phyloP scores from a whole-genome alignment of 2,888 invertebrate species.

The Leuctra nigra region DNA sequence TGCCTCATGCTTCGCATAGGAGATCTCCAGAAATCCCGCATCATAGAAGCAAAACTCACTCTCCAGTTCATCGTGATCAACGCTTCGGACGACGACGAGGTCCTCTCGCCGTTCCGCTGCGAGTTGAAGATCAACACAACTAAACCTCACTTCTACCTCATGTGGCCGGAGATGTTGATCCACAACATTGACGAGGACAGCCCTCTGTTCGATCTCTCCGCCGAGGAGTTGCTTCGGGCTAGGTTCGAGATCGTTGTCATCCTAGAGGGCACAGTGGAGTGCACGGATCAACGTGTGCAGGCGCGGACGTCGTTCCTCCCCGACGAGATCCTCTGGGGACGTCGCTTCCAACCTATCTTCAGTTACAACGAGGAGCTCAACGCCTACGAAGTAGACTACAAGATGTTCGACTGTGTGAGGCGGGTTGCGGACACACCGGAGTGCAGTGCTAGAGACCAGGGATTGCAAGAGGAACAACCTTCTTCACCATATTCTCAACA shows the following conservation, averaged over 20 bases:
- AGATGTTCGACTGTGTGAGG: slow-evolving; percentile 56
- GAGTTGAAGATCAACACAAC: slow-evolving; percentile 7
- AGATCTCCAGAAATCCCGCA: slow-evolving; percentile 68
- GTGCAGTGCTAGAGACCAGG: slow-evolving; percentile 41
- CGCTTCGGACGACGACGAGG: slow-evolving; percentile 36
- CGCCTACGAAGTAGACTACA: slow-evolving; percentile 54
- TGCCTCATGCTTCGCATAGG: slow-evolving; percentile 76
- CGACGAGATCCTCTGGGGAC: slow-evolving; percentile 78
- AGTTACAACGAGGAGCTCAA: slow-evolving; percentile 51
- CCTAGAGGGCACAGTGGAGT: slow-evolving; percentile 72
- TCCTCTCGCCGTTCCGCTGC: slow-evolving; percentile 3
- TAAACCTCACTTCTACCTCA: slow-evolving; percentile 52
- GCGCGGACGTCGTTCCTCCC: slow-evolving; percentile 72
- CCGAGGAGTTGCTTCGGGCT: slow-evolving; percentile 63
- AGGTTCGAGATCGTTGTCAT: slow-evolving; percentile 77
- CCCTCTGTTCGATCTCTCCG: slow-evolving; percentile 72
- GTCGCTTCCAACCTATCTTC: slow-evolving; percentile 65
- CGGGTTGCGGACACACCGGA: slow-evolving; percentile 55
- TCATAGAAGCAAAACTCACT: slow-evolving; percentile 70
- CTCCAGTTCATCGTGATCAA: slow-evolving; percentile 59
- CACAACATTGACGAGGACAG: slow-evolving; percentile 72
- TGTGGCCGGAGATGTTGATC: slow-evolving; percentile 84
- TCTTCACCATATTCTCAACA: too few relatives aligned
- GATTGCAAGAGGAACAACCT: background rate
- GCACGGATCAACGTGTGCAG: slow-evolving; percentile 66